These are phyloP conservation scores for Rafetus swinhoei DNA, from an alignment of 2,113 vertebrate species.

Conservation along the genomic window DNA sequence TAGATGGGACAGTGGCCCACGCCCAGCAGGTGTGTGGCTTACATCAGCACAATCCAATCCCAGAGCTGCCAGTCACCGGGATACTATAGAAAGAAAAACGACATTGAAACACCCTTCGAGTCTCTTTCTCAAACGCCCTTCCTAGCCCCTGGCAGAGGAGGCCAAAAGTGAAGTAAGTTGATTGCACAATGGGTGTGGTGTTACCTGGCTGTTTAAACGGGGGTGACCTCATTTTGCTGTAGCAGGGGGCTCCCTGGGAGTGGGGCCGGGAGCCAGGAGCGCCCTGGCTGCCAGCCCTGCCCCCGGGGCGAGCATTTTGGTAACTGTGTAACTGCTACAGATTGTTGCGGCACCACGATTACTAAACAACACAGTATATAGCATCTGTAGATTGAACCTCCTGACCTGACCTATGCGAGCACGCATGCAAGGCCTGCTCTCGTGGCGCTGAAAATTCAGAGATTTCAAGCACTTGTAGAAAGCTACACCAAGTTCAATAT, in stretches of 20 bases:
- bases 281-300: too few species aligned
- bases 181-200: background rate
- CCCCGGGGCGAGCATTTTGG: too few species aligned
- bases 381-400: too few species aligned
- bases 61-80: background rate
- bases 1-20: too few species aligned
- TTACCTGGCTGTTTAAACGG: background rate
- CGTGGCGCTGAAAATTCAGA: fast-evolving
- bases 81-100: background rate
- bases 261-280: too few species aligned
- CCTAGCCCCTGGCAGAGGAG: background rate
- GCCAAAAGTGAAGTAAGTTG: background rate
- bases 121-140: background rate
- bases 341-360: too few species aligned
- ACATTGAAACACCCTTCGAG: background rate
- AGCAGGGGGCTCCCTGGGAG: background rate
- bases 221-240: background rate
- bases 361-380: too few species aligned
- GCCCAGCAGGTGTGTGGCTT: too few species aligned
- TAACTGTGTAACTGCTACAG: too few species aligned
- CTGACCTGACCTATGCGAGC: fast-evolving
- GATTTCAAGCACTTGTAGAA: background rate
- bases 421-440: fast-evolving
- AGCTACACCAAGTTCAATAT: background rate
- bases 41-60: background rate